Base-by-base conservation (phyloP, 2,113 vertebrate genomes). In the Ovis canadensis region DNA sequence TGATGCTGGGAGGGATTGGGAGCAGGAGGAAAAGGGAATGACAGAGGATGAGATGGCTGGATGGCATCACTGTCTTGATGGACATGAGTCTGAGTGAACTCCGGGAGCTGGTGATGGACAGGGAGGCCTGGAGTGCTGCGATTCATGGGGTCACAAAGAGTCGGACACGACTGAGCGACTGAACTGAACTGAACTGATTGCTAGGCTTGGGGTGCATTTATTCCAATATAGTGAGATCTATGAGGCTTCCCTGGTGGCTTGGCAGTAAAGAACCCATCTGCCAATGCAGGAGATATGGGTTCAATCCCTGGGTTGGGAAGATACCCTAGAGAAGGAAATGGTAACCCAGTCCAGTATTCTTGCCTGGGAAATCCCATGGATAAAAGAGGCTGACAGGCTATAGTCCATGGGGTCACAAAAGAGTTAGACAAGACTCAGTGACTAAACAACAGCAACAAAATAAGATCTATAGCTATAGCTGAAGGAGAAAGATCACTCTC, bases 401-500 rank as follows among this genome's bases (percentile, higher is more conserved):
- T 7, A 12, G n/a, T 71, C 67, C 67, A 40, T 40, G 67, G n/a
- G 67, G 19, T 71, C 67, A 71, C n/a, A 71, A 6, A 71, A 71
- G 67, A 71, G 19, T 36, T 23, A 36, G n/a, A 71, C 36, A 71
- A 71, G n/a, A 23, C 19, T 71, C 10, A 23, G n/a, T 23, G n/a
- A 40, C 67, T 23, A 40, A 40, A 40, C n/a, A 40, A 40, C 1
- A 71, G 67, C 67, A 71, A 23, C n/a, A 40, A 71, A 13, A 12
- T 21, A 71, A 71, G 67, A 11, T 71, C 25, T 77, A 21, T 9
- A 57, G 48, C 82, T 40, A 48, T 3, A 14, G 31, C 21, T 43
- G 62, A 77, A 83, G 23, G 36, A 97, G 29, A 95, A 95, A 91
- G 67, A 23, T 5, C 50, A 81, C 19, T 17, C 31, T 67, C 12